Conservation (phyloP, 2,888 invertebrate genomes). For the Tethea ocularis region DNA sequence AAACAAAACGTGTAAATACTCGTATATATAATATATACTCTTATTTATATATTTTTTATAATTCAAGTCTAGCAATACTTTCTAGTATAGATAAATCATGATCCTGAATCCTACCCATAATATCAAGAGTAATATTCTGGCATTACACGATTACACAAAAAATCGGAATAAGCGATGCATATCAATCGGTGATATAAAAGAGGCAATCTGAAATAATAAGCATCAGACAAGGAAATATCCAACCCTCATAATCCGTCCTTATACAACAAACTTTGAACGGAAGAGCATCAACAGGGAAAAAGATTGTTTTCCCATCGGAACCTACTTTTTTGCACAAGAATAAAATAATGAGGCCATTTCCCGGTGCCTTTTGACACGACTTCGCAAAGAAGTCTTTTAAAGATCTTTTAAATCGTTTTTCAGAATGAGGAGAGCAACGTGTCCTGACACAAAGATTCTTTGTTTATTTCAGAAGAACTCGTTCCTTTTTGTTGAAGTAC, state of each 20-base stretch:
- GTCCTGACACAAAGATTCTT: neutral
- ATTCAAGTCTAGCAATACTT: too few species aligned
- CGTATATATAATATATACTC: too few species aligned
- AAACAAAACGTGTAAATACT: too few species aligned
- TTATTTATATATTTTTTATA: too few species aligned
- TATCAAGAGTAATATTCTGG: too few species aligned
- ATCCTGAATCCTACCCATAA: too few species aligned
- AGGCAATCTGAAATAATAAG: neutral
- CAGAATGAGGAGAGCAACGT: neutral
- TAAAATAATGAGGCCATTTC: conserved; percentile 36
- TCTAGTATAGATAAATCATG: too few species aligned
- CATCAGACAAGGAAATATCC: neutral
- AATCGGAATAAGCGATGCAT: neutral
- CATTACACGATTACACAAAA: too few species aligned
- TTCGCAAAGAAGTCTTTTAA: conserved; percentile 13
- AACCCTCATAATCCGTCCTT: neutral
- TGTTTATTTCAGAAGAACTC: neutral
- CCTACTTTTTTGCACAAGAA: conserved; percentile 26
- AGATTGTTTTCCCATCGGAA: conserved; percentile 28
- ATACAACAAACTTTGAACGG: conserved; percentile 1
- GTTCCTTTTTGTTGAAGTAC: neutral
- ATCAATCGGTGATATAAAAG: neutral
- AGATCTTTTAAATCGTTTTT: conserved; percentile 5
- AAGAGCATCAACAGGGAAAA: conserved; percentile 6
- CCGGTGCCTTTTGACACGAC: conserved; percentile 25